These are phyloP conservation scores for Pyrgus malvae DNA, from an alignment of 2,888 invertebrate genomes.

Conservation along the genomic window DNA sequence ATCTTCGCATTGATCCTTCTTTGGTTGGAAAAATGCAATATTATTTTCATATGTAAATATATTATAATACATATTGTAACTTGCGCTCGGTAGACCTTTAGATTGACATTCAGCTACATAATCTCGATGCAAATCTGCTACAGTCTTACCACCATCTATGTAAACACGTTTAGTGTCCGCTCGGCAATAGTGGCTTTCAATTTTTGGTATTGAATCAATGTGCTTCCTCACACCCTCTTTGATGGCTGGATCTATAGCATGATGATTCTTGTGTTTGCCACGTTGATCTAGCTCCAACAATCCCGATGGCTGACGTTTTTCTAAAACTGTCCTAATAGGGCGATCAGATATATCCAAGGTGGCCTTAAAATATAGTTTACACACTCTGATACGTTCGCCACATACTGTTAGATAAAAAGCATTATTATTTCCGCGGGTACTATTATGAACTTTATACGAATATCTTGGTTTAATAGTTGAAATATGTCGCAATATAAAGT, in stretches of 20 bases:
- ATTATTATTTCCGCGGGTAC: background rate
- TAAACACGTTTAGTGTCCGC: background rate
- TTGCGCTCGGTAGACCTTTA: background rate
- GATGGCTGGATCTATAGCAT: background rate
- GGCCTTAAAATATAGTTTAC: background rate
- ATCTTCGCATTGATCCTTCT: background rate
- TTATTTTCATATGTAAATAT: background rate
- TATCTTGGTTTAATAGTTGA: background rate
- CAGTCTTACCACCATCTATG: background rate
- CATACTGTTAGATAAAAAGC: background rate
- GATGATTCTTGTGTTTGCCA: slow-evolving; percentile 3
- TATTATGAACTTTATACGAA: background rate
- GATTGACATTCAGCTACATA: background rate
- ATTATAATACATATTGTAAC: background rate
- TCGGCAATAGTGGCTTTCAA: slow-evolving; percentile 6
- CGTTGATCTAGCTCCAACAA: background rate
- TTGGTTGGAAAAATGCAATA: background rate
- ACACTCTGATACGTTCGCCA: background rate
- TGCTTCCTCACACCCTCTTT: background rate
- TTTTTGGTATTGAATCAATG: background rate
- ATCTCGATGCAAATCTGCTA: background rate
- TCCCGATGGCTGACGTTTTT: background rate
- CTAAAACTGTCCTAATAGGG: background rate
- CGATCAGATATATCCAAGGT: slow-evolving; percentile 1
- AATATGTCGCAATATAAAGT: background rate